Conservation (phyloP, 1,140 invertebrate genomes). For the Drosophila hydei region DNA sequence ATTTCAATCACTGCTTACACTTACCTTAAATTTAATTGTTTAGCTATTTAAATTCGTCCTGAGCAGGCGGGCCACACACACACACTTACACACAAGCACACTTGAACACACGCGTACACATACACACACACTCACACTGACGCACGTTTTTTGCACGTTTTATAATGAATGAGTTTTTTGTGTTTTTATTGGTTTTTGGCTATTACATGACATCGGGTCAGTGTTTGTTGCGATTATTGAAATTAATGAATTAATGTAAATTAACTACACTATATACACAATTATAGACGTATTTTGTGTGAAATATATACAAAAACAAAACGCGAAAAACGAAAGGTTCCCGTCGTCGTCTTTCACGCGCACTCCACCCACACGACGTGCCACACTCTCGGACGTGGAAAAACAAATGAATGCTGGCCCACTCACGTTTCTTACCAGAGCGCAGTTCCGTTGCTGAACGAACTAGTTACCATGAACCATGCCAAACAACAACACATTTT, state of each 20-base stretch:
- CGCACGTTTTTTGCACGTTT: conserved; percentile 55
- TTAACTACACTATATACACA: conserved; percentile 65
- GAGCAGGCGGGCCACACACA: conserved; percentile 39
- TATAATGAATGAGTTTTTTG: conserved; percentile 59
- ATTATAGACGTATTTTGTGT: conserved; percentile 49
- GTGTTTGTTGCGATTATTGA: conserved; percentile 11
- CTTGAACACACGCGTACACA: conserved; percentile 34
- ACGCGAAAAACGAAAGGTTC: conserved; percentile 63
- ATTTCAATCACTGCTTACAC: conserved; percentile 22
- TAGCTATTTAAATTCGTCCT: conserved; percentile 64
- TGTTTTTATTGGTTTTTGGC: conserved; percentile 46
- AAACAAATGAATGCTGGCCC: conserved; percentile 44
- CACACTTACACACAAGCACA: conserved; percentile 36
- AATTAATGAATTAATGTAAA: conserved; percentile 39
- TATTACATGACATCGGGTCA: conserved; percentile 60
- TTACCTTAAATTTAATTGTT: conserved; percentile 64
- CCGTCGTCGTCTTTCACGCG: conserved; percentile 58
- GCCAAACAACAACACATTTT: background rate
- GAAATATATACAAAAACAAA: conserved; percentile 77
- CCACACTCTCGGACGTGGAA: conserved; percentile 51
- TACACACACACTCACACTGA: conserved; percentile 37
- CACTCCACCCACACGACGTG: conserved; percentile 56
- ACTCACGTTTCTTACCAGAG: conserved; percentile 34
- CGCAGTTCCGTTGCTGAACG: conserved; percentile 24
- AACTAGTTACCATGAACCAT: conserved; percentile 23